A percentile compares a stretch with the other conserved stretches of the same genome.
Conservation (phyloP, 1,140 invertebrate species). For the Drosophila neocordata region DNA sequence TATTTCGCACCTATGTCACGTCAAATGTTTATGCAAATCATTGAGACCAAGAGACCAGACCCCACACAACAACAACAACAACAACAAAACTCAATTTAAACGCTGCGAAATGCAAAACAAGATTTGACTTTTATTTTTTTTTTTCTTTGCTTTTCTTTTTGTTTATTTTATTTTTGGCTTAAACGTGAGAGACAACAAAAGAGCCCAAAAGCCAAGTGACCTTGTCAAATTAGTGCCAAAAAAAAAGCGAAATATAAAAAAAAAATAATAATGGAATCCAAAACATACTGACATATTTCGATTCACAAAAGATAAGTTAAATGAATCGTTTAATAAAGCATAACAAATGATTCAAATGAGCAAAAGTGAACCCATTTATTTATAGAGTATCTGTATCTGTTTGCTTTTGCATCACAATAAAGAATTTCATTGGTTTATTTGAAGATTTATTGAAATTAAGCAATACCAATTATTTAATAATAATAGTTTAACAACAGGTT, state of each 20-base stretch:
- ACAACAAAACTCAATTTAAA: constrained; percentile 38
- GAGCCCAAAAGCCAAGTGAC: constrained; percentile 38
- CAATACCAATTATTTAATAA: neutral
- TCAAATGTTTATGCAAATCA: constrained; percentile 72
- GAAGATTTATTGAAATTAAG: neutral
- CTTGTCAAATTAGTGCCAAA: constrained; percentile 79
- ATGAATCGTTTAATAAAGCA: constrained; percentile 22
- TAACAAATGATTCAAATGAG: constrained; percentile 23
- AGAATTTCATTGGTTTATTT: constrained; percentile 4
- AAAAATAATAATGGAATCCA: constrained; percentile 28
- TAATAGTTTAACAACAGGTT: neutral
- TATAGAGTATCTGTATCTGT: neutral
- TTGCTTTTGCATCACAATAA: constrained; percentile 5
- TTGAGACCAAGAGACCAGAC: constrained; percentile 7
- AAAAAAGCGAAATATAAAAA: constrained; percentile 52
- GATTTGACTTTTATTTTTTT: constrained; percentile 46
- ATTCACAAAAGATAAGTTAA: constrained; percentile 11
- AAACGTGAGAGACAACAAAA: constrained; percentile 34
- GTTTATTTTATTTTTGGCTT: neutral
- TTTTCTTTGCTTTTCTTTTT: neutral
- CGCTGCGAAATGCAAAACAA: constrained; percentile 44
- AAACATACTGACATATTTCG: constrained; percentile 2
- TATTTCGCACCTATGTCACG: constrained; percentile 64
- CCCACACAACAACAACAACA: no score
- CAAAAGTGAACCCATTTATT: constrained; percentile 38